Percentiles rank a stretch among this genome's conserved stretches.
Evolutionary conservation across 2,888 invertebrate genomes (phyloP).

Genomic region (Limenitis camilla): DNA sequence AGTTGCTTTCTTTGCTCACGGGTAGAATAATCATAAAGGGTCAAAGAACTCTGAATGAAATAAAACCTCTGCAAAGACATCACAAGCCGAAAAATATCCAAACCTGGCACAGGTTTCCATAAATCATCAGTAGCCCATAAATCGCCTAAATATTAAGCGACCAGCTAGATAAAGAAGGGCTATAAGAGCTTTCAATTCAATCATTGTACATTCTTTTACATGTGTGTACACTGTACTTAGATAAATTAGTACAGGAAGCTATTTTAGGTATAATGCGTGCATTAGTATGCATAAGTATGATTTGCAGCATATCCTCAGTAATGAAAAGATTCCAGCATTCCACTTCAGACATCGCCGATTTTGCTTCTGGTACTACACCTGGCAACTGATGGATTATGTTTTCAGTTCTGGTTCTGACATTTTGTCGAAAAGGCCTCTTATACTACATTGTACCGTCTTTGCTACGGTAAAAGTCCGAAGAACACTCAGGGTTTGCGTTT

Average conservation of each 20-base stretch:
- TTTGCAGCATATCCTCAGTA: constrained; percentile 12
- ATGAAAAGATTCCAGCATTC: constrained; percentile 14
- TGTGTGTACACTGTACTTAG: constrained; percentile 9
- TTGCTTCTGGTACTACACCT: constrained; percentile 20
- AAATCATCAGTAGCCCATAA: constrained; percentile 18
- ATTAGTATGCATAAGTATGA: constrained; percentile 13
- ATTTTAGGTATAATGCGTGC: constrained; percentile 12
- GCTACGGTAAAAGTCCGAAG: constrained; percentile 12
- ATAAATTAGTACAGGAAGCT: constrained; percentile 5
- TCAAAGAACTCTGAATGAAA: background rate
- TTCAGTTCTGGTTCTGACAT: constrained; percentile 18
- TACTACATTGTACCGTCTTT: constrained; percentile 10
- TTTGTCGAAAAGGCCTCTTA: constrained; percentile 21
- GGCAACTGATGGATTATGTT: constrained; percentile 18
- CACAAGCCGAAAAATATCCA: constrained; percentile 13
- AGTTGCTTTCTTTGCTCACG: background rate
- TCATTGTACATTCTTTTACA: constrained; percentile 9
- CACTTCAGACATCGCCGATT: constrained; percentile 13
- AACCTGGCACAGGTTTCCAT: no score
- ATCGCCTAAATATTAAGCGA: constrained; percentile 9
- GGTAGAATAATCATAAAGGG: background rate
- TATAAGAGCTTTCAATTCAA: constrained; percentile 8
- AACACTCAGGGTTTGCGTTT: no score
- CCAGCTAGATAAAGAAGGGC: constrained; percentile 8
- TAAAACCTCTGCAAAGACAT: constrained; percentile 1